Evolutionary conservation across 1,140 invertebrate species (phyloP).

Genomic region (Andrena cerasifolii): DNA sequence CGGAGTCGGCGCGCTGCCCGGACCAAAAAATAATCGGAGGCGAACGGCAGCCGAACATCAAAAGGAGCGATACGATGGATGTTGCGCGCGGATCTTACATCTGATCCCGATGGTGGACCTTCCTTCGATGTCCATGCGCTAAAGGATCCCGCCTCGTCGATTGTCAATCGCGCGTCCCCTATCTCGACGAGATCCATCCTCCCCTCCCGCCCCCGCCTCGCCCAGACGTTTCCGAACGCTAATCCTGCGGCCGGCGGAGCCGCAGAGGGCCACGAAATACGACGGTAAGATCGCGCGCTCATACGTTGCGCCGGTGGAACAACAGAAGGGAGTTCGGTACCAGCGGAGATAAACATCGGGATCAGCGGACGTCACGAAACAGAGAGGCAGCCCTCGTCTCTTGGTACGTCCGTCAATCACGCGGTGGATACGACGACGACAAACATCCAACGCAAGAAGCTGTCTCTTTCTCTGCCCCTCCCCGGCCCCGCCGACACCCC

Average conservation of each 20-base stretch:
- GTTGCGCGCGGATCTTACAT: slow-evolving; percentile 42
- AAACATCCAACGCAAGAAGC: slow-evolving; percentile 69
- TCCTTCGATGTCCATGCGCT: slow-evolving; percentile 29
- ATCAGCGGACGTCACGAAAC: slow-evolving; percentile 56
- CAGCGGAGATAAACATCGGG: slow-evolving; percentile 63
- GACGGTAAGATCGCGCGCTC: slow-evolving; percentile 50
- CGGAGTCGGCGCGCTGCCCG: not conserved
- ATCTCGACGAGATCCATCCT: slow-evolving; percentile 29
- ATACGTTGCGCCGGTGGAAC: slow-evolving; percentile 36
- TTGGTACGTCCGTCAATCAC: slow-evolving; percentile 65
- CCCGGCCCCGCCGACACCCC: not conserved
- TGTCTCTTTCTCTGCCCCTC: slow-evolving; percentile 33
- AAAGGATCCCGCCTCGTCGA: slow-evolving; percentile 6
- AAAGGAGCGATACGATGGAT: slow-evolving; percentile 50
- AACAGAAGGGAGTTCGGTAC: slow-evolving; percentile 59
- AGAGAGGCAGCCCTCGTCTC: slow-evolving; percentile 53
- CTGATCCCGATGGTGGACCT: slow-evolving; percentile 37
- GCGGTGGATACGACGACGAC: slow-evolving; percentile 61
- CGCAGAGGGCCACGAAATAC: slow-evolving; percentile 58
- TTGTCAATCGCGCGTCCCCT: slow-evolving; percentile 47
- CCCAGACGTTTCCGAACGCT: slow-evolving; percentile 19
- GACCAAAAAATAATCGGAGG: not conserved
- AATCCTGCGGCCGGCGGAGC: slow-evolving; percentile 22
- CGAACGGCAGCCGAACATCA: slow-evolving; percentile 26
- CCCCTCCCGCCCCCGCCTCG: not conserved